phyloP scores from a whole-genome alignment of 2,888 invertebrate species.

The Perizoma affinitatum region DNA sequence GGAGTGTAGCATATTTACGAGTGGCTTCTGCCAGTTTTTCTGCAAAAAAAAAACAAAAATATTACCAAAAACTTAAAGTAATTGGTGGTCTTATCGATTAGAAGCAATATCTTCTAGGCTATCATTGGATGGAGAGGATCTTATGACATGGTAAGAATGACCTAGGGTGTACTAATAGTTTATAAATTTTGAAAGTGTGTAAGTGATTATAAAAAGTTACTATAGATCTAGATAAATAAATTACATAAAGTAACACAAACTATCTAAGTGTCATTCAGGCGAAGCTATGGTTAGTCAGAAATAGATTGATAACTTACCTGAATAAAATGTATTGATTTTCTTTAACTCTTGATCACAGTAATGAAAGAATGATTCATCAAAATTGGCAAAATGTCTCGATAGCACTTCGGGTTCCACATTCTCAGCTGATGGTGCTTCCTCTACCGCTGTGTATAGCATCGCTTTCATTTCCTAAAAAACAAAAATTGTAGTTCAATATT shows the following conservation, averaged over 20 bases:
- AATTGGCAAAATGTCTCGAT: slow-evolving; percentile 94
- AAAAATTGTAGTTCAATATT: slow-evolving; percentile 1
- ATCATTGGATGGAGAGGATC: too few relatives aligned
- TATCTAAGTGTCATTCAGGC: too few relatives aligned
- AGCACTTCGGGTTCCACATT: slow-evolving; percentile 94
- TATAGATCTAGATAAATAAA: too few relatives aligned
- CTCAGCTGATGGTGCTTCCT: slow-evolving; percentile 95
- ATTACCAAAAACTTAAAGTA: background rate
- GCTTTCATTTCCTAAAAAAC: slow-evolving; percentile 95
- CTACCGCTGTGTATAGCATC: slow-evolving; percentile 95
- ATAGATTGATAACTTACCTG: slow-evolving; percentile 82
- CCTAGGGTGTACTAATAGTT: too few relatives aligned
- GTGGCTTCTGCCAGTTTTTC: slow-evolving; percentile 99
- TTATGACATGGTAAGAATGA: too few relatives aligned
- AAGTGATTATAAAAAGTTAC: too few relatives aligned
- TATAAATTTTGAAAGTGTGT: too few relatives aligned
- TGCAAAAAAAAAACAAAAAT: slow-evolving; percentile 52
- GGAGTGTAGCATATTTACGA: slow-evolving; percentile 94
- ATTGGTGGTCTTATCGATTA: too few relatives aligned
- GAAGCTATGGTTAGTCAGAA: too few relatives aligned
- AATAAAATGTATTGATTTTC: slow-evolving; percentile 98
- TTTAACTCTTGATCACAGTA: slow-evolving; percentile 97
- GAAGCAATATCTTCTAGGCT: too few relatives aligned
- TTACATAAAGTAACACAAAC: too few relatives aligned
- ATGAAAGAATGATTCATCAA: slow-evolving; percentile 97